These are phyloP conservation scores for Neoarius graeffei DNA, from an alignment of 2,113 vertebrate genomes.

Conservation along the genomic window DNA sequence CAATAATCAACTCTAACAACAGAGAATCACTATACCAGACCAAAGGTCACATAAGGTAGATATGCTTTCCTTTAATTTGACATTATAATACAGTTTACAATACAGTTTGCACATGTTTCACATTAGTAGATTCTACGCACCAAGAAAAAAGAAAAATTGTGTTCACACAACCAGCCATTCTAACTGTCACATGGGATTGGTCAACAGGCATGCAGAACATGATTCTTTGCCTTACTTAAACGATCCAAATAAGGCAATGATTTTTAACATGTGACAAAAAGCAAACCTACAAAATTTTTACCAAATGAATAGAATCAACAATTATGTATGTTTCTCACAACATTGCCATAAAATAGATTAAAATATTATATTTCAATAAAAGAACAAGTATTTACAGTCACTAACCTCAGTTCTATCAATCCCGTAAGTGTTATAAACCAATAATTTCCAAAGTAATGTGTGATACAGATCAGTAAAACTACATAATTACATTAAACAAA, in stretches of 20 bases:
- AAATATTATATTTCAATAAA: not conserved
- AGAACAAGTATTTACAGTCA: not conserved
- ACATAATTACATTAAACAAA: not conserved
- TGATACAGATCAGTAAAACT: not conserved
- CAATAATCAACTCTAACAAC: conserved; percentile 14
- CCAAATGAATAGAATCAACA: not conserved
- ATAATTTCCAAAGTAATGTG: not conserved
- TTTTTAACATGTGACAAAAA: conserved; percentile 52
- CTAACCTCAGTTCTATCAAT: not conserved
- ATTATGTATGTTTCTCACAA: not conserved
- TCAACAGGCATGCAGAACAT: conserved; percentile 70
- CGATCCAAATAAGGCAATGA: conserved; percentile 76
- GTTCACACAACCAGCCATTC: conserved; percentile 61
- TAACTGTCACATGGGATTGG: conserved; percentile 69
- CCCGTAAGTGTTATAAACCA: not conserved
- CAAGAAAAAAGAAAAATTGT: conserved; percentile 53
- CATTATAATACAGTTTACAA: not conserved
- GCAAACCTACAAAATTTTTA: not conserved
- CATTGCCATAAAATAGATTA: not conserved
- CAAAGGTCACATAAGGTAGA: conserved; percentile 21
- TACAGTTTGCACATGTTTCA: not conserved
- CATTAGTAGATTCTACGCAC: conserved; percentile 17
- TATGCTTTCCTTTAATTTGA: not conserved
- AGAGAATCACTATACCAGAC: not conserved
- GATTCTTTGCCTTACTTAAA: conserved; percentile 68